Percentiles rank a stretch among this genome's conserved stretches.
Conservation (phyloP, 2,113 vertebrate species). For the Asarcornis scutulata region DNA sequence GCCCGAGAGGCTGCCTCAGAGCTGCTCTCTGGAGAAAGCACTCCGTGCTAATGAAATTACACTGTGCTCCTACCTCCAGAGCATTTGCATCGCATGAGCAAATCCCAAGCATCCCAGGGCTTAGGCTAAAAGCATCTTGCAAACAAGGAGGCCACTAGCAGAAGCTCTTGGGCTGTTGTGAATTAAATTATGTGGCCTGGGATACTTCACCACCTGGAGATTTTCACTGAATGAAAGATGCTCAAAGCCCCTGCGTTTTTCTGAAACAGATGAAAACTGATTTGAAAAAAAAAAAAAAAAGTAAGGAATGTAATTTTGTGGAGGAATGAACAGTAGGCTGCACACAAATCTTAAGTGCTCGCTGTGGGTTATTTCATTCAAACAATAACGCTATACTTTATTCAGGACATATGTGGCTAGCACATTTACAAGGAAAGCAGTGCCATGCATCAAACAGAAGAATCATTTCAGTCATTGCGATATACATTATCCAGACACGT, state of each 20-base stretch:
- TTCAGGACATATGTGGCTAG: neutral
- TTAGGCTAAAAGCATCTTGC: neutral
- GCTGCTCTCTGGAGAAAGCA: neutral
- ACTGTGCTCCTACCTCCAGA: accelerated
- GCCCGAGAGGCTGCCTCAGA: neutral
- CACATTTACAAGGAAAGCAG: neutral
- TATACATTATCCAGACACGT: neutral
- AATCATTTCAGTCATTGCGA: neutral
- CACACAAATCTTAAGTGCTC: neutral
- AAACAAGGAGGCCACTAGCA: neutral
- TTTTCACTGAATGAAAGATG: neutral
- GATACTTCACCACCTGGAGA: neutral
- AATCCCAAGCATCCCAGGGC: neutral
- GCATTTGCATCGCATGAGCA: neutral
- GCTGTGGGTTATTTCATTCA: neutral
- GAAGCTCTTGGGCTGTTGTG: neutral
- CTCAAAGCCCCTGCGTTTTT: constrained; percentile 8
- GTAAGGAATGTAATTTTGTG: neutral
- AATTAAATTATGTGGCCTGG: neutral
- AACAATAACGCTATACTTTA: neutral
- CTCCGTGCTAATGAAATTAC: neutral
- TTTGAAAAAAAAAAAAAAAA: neutral
- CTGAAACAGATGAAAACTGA: neutral
- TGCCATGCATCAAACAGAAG: neutral
- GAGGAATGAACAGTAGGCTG: neutral